These are phyloP conservation scores for Aptenodytes patagonicus DNA, from an alignment of 2,113 vertebrate genomes.

Conservation along the genomic window DNA sequence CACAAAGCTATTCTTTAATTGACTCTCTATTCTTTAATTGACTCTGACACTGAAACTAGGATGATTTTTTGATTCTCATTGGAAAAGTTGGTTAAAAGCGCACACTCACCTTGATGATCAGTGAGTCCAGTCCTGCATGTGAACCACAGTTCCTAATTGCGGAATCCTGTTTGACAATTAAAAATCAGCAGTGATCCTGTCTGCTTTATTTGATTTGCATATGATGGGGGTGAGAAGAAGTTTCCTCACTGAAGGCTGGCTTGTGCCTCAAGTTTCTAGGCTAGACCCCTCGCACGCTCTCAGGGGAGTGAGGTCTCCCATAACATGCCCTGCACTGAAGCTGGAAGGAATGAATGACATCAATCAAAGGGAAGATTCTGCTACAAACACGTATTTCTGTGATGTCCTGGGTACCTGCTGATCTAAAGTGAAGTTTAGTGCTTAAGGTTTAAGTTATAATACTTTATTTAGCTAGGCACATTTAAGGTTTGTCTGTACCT, in stretches of 20 bases:
- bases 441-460: neutral
- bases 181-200: neutral
- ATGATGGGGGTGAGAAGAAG: neutral
- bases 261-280: neutral
- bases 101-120: neutral
- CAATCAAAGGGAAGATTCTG: neutral
- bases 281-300: neutral
- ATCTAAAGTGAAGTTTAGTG: neutral
- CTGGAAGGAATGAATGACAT: neutral
- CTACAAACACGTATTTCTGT: neutral
- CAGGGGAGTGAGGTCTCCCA: neutral
- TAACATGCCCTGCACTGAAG: neutral
- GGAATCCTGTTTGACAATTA: neutral
- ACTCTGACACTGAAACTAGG: neutral
- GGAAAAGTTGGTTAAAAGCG: neutral
- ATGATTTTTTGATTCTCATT: neutral
- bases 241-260: neutral
- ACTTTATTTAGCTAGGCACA: neutral
- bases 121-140: neutral
- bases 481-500: neutral
- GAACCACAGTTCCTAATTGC: rapidly evolving
- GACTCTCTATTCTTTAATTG: neutral
- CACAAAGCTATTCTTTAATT: neutral
- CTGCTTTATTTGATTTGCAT: neutral
- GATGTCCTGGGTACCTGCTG: neutral